phyloP scores from a whole-genome alignment of 2,888 invertebrate species.

The Fabriciana adippe region DNA sequence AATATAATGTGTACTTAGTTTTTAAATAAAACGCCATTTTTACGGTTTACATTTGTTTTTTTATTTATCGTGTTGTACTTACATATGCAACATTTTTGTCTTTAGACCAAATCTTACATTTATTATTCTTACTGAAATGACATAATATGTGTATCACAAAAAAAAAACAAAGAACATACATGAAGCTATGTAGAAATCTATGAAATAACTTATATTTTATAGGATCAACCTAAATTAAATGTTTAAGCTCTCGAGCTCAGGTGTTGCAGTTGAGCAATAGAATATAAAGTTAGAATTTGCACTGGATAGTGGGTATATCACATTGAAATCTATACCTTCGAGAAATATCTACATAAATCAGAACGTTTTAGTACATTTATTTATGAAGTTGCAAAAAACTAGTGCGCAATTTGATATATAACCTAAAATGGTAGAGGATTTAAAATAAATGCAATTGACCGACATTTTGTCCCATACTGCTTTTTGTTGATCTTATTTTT shows the following conservation, averaged over 20 bases:
- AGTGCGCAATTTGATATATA: conserved; percentile 23
- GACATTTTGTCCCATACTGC: not conserved
- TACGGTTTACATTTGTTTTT: conserved; percentile 53
- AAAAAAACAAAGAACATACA: too few relatives aligned
- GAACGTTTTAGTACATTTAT: conserved; percentile 13
- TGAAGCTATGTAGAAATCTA: too few relatives aligned
- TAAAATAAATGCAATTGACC: conserved; percentile 24
- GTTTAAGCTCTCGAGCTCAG: not conserved
- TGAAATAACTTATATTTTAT: too few relatives aligned
- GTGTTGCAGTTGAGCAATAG: not conserved
- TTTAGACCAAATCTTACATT: too few relatives aligned
- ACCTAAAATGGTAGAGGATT: conserved; percentile 27
- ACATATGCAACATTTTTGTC: too few relatives aligned
- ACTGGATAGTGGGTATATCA: conserved; percentile 6
- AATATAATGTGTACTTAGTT: conserved; percentile 69
- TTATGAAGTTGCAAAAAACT: conserved; percentile 27
- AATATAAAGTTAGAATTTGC: conserved; percentile 2
- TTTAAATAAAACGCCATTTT: conserved; percentile 74
- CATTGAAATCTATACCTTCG: conserved; percentile 22
- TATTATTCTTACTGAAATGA: too few relatives aligned
- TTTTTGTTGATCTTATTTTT: not conserved
- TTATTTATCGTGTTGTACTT: conserved; percentile 24
- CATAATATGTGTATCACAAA: too few relatives aligned
- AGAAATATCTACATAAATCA: conserved; percentile 25
- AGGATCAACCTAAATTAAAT: too few relatives aligned